A percentile compares a stretch with the other conserved stretches of the same genome.
Conservation (phyloP, 2,797 vertebrate species). For the Denticeps clupeoides region DNA sequence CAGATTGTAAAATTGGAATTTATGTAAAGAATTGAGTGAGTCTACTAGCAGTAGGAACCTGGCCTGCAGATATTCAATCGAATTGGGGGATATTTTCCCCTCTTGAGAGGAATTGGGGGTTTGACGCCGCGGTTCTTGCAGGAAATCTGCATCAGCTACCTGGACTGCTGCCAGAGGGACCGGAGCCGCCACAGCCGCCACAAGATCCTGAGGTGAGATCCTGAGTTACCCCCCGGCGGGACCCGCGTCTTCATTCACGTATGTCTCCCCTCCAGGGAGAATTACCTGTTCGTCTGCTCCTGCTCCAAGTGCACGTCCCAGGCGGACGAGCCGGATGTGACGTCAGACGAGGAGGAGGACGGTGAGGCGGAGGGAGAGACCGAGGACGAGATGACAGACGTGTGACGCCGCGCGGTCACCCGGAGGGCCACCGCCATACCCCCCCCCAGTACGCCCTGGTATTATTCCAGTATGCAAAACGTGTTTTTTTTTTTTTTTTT, state of each 20-base stretch:
- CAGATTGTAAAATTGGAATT: no score
- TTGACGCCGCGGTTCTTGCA: slow-evolving; percentile 36
- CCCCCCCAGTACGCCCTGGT: no score
- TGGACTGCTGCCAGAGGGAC: slow-evolving; percentile 92
- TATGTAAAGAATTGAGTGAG: no score
- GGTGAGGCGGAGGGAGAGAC: slow-evolving; percentile 64
- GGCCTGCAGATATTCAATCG: no score
- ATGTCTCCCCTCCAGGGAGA: slow-evolving; percentile 72
- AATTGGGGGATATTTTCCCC: no score
- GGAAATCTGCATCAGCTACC: slow-evolving; percentile 97
- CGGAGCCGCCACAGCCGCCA: slow-evolving; percentile 88
- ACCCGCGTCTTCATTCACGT: no score
- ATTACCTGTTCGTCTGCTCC: slow-evolving; percentile 91
- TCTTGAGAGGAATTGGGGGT: no score
- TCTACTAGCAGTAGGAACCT: no score
- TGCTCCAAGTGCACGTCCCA: slow-evolving; percentile 87
- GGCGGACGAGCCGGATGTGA: slow-evolving; percentile 77
- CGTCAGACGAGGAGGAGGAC: slow-evolving; percentile 87
- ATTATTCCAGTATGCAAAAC: no score
- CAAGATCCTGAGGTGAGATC: slow-evolving; percentile 81
- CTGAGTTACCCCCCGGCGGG: no score
- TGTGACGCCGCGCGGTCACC: slow-evolving; percentile 58
- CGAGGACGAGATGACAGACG: slow-evolving; percentile 95
- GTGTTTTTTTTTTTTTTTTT: no score
- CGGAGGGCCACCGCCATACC: not conserved